Conservation (phyloP, 2,797 vertebrate genomes). For the Squalus acanthias region DNA sequence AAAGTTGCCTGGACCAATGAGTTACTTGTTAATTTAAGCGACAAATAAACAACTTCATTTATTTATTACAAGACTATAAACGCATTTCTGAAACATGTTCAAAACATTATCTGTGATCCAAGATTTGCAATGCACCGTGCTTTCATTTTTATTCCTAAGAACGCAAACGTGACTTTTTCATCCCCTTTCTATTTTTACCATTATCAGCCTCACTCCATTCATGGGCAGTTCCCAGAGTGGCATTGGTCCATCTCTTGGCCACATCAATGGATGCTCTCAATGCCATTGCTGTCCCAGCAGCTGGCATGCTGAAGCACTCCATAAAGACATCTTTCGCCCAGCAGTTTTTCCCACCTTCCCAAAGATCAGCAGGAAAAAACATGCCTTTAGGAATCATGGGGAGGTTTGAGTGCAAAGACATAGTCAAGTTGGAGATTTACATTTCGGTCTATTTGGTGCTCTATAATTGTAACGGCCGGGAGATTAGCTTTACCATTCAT, state of each 20-base stretch:
- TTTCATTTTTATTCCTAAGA: neutral
- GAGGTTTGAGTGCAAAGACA: neutral
- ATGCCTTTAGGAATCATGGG: neutral
- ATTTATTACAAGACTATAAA: neutral
- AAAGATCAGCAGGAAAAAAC: neutral
- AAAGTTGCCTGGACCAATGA: neutral
- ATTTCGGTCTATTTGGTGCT: neutral
- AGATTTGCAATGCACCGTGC: no score
- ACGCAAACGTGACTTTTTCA: neutral
- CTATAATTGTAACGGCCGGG: neutral
- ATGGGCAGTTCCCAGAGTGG: neutral
- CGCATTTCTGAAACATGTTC: neutral
- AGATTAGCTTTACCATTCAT: neutral
- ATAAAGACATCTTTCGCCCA: neutral
- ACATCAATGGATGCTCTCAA: neutral
- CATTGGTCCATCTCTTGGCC: neutral
- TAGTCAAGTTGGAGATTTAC: neutral
- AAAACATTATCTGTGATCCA: neutral
- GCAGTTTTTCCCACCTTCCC: neutral
- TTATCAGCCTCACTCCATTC: neutral
- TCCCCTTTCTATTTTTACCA: no score
- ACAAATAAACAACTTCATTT: neutral
- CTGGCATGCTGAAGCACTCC: neutral
- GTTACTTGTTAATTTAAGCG: neutral
- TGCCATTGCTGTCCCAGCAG: neutral